Evolutionary conservation across 1,140 invertebrate genomes (phyloP).

Genomic region (Drosophila seguyi): DNA sequence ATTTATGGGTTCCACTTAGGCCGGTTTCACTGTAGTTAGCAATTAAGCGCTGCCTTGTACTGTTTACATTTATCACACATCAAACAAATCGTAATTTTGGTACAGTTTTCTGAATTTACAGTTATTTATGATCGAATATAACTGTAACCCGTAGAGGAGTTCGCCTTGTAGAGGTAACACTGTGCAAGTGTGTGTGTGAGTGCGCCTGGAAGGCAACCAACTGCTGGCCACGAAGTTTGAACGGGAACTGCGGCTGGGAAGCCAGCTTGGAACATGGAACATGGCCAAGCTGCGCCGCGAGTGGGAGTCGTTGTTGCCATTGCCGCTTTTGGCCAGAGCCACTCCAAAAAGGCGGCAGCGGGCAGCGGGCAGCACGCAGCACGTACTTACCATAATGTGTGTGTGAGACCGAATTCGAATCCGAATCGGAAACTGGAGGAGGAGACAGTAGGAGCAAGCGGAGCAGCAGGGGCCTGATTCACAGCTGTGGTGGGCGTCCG

Average conservation of each 20-base stretch:
- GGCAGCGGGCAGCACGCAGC: not conserved
- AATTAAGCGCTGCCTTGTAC: too few relatives aligned
- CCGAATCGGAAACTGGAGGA: conserved; percentile 6
- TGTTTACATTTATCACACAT: not conserved
- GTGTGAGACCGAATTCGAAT: conserved; percentile 1
- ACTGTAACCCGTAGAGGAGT: not conserved
- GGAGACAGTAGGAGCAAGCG: not conserved
- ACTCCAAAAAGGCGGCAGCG: conserved; percentile 35
- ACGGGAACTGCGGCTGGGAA: conserved; percentile 25
- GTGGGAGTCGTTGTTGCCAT: conserved; percentile 43
- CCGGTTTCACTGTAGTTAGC: not conserved
- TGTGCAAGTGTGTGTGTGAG: not conserved
- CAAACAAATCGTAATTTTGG: not conserved
- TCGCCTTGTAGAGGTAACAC: not conserved
- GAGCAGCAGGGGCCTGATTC: conserved; percentile 29
- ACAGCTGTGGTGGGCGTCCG: conserved; percentile 40
- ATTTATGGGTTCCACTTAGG: too few relatives aligned
- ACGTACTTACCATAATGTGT: conserved; percentile 39
- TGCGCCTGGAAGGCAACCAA: conserved; percentile 8
- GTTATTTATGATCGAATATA: not conserved
- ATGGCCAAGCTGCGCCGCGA: conserved; percentile 1
- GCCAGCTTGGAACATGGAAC: conserved; percentile 11
- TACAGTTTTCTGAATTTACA: not conserved
- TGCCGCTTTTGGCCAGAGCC: conserved; percentile 37
- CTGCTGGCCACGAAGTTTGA: conserved; percentile 33